phyloP scores from a whole-genome alignment of 2,888 invertebrate genomes.

The Cepaea hortensis region DNA sequence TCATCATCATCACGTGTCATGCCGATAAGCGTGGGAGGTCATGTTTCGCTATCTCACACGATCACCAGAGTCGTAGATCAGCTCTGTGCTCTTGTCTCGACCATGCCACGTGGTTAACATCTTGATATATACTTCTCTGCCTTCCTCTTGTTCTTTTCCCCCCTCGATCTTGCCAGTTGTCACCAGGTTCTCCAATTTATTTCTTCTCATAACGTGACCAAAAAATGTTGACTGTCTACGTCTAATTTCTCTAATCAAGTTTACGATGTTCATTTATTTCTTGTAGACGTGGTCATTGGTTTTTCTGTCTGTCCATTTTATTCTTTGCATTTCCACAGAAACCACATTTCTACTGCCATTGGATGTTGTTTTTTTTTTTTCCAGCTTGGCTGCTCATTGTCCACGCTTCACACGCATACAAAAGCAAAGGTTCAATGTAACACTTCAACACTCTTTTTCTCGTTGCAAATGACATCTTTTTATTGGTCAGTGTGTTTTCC shows the following conservation, averaged over 20 bases:
- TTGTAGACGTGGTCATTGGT: too few relatives aligned
- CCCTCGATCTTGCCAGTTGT: not conserved
- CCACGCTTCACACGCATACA: too few relatives aligned
- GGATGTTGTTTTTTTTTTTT: too few relatives aligned
- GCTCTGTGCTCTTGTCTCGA: not conserved
- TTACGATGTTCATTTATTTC: too few relatives aligned
- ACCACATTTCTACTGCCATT: too few relatives aligned
- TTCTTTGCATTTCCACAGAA: too few relatives aligned
- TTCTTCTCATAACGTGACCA: not conserved
- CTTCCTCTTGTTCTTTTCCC: not conserved
- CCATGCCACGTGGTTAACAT: not conserved
- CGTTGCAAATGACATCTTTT: too few relatives aligned
- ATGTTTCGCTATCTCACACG: not conserved
- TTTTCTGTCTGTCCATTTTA: too few relatives aligned
- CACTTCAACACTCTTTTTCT: too few relatives aligned
- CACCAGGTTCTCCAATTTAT: not conserved
- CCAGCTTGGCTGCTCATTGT: too few relatives aligned
- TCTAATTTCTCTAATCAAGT: not conserved
- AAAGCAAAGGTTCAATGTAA: too few relatives aligned
- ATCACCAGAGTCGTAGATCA: not conserved
- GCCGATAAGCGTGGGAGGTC: not conserved
- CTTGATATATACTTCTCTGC: not conserved
- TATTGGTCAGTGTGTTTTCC: too few relatives aligned
- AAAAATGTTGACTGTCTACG: not conserved
- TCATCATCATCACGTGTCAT: not conserved